Percentiles rank a stretch among this genome's conserved stretches.
Evolutionary conservation across 2,888 invertebrate genomes (phyloP).

Genomic region (Euclidia mi): DNA sequence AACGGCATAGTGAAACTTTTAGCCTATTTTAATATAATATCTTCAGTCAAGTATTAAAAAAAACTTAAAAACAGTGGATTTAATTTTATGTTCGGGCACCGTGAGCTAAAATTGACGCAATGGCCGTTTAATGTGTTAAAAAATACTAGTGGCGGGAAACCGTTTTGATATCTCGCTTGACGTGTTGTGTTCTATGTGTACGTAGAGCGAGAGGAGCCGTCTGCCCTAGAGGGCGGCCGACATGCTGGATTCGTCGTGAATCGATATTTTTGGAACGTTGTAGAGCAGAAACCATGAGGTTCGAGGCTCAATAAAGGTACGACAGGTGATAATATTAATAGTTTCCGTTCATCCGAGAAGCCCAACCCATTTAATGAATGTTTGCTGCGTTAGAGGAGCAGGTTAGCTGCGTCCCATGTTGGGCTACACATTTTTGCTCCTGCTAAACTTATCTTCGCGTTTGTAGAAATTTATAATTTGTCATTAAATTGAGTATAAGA

Average conservation of each 20-base stretch:
- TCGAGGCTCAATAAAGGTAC: constrained; percentile 86
- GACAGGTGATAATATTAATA: constrained; percentile 77
- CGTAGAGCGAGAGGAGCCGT: constrained; percentile 86
- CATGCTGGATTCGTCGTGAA: constrained; percentile 89
- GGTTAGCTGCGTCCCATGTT: constrained; percentile 62
- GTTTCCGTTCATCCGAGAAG: constrained; percentile 56
- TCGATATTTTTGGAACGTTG: constrained; percentile 89
- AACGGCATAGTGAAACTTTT: constrained; percentile 82
- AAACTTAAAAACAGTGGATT: constrained; percentile 58
- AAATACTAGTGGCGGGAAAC: constrained; percentile 90
- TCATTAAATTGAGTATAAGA: no score
- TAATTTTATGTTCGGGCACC: constrained; percentile 40
- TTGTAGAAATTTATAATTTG: no score
- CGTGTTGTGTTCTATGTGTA: constrained; percentile 89
- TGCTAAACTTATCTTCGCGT: constrained; percentile 27
- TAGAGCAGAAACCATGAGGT: constrained; percentile 86
- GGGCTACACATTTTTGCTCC: constrained; percentile 62
- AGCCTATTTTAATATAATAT: constrained; percentile 78
- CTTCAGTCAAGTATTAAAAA: constrained; percentile 60
- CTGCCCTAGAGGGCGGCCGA: constrained; percentile 88
- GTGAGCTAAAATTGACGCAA: constrained; percentile 53
- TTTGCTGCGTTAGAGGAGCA: constrained; percentile 38
- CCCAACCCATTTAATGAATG: constrained; percentile 35
- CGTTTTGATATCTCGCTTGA: constrained; percentile 88
- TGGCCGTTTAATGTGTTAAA: constrained; percentile 74